phyloP scores from a whole-genome alignment of 2,888 invertebrate species.

The Archaeoteleia sp. region DNA sequence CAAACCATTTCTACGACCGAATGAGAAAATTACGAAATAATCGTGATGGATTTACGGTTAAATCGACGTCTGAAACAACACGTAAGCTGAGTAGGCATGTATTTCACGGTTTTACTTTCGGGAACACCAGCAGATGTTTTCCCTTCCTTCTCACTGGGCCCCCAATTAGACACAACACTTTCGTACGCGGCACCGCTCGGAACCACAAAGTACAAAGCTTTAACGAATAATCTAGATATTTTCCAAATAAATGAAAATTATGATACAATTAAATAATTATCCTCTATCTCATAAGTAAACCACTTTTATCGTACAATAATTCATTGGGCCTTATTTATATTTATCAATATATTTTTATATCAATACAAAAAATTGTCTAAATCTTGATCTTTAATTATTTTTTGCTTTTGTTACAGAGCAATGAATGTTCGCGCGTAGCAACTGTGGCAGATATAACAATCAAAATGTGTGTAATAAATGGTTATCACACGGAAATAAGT shows the following conservation, averaged over 20 bases:
- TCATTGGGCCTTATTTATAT: no score
- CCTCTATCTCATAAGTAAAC: neutral
- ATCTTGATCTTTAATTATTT: neutral
- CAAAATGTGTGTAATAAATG: conserved; percentile 36
- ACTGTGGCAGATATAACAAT: conserved; percentile 16
- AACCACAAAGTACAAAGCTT: conserved; percentile 1
- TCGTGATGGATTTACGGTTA: conserved; percentile 27
- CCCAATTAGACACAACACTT: conserved; percentile 32
- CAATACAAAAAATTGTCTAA: no score
- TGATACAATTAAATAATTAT: neutral
- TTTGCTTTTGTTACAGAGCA: conserved; percentile 13
- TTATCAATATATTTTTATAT: neutral
- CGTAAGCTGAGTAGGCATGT: conserved; percentile 10
- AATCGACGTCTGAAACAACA: conserved; percentile 38
- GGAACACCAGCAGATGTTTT: conserved; percentile 29
- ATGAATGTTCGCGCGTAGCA: conserved; percentile 14
- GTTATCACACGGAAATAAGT: conserved; percentile 36
- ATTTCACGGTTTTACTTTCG: conserved; percentile 33
- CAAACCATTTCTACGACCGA: conserved; percentile 17
- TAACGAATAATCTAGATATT: neutral
- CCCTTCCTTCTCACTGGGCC: conserved; percentile 12
- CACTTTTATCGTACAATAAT: no score
- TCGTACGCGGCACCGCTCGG: conserved; percentile 20
- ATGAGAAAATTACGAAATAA: conserved; percentile 29
- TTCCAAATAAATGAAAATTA: neutral